Evolutionary conservation across 2,797 vertebrate species (phyloP).

Genomic region (Enteromius fasciolatus): DNA sequence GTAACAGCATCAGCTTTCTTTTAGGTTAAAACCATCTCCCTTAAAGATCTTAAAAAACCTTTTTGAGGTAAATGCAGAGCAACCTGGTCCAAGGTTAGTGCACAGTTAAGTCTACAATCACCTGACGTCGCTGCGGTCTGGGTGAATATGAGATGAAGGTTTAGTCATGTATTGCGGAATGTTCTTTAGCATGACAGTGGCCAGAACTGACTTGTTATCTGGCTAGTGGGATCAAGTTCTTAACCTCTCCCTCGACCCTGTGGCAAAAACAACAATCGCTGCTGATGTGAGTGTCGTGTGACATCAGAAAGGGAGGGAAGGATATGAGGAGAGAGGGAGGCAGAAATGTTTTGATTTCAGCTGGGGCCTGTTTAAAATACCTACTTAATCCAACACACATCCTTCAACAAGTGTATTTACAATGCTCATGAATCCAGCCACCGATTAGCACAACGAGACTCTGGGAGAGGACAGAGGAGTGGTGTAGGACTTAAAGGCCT

Average conservation of each 20-base stretch:
- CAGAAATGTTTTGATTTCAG: slow-evolving; percentile 45
- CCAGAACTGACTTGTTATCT: slow-evolving; percentile 78
- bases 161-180: slow-evolving; percentile 70
- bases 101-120: slow-evolving; percentile 53
- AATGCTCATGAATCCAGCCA: slow-evolving; percentile 42
- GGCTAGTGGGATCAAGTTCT: slow-evolving; percentile 78
- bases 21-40: slow-evolving; percentile 8
- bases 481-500: background rate
- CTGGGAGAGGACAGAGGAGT: background rate
- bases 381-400: slow-evolving; percentile 57
- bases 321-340: slow-evolving; percentile 44
- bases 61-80: background rate
- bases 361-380: slow-evolving; percentile 60
- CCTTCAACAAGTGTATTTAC: slow-evolving; percentile 51
- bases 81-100: slow-evolving; percentile 19
- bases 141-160: slow-evolving; percentile 54
- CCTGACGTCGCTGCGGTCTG: slow-evolving; percentile 67
- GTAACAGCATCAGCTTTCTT: background rate
- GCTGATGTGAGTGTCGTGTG: slow-evolving; percentile 74
- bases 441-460: background rate
- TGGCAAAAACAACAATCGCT: slow-evolving; percentile 77
- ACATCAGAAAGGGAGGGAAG: slow-evolving; percentile 60
- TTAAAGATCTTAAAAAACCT: background rate
- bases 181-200: slow-evolving; percentile 72
- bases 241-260: slow-evolving; percentile 76